Evolutionary conservation across 1,140 invertebrate species (phyloP).

Genomic region (Argopecten irradians): DNA sequence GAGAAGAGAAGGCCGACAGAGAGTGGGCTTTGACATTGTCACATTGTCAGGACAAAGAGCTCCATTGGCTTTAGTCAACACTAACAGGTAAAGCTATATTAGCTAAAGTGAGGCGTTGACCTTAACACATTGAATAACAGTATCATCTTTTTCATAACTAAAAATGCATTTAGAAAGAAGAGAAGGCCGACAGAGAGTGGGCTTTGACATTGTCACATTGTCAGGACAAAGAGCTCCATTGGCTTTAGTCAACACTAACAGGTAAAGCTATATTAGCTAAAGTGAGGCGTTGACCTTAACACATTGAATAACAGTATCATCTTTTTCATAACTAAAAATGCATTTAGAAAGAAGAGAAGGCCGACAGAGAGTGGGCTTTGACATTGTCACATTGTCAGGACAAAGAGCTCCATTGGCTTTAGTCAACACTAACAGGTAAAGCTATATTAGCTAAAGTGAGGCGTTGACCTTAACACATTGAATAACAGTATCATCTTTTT

Average conservation of each 20-base stretch:
- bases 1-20: slow-evolving; percentile 76
- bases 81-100: slow-evolving; percentile 49
- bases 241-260: slow-evolving; percentile 75
- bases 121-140: background rate
- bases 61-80: slow-evolving; percentile 77
- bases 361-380: slow-evolving; percentile 80
- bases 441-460: background rate
- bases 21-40: slow-evolving; percentile 83
- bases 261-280: slow-evolving; percentile 33
- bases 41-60: slow-evolving; percentile 76
- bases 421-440: slow-evolving; percentile 62
- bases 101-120: background rate
- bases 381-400: slow-evolving; percentile 80
- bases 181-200: slow-evolving; percentile 77
- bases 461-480: background rate
- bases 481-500: background rate
- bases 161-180: slow-evolving; percentile 77
- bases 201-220: slow-evolving; percentile 82
- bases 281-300: background rate
- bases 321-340: background rate
- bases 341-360: slow-evolving; percentile 77
- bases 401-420: slow-evolving; percentile 78
- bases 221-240: slow-evolving; percentile 76
- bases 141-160: background rate
- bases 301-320: background rate